Evolutionary conservation across 2,113 vertebrate species (phyloP), one percentile per base, ranked within the genome.

Genomic region (Regulus satrapa): DNA sequence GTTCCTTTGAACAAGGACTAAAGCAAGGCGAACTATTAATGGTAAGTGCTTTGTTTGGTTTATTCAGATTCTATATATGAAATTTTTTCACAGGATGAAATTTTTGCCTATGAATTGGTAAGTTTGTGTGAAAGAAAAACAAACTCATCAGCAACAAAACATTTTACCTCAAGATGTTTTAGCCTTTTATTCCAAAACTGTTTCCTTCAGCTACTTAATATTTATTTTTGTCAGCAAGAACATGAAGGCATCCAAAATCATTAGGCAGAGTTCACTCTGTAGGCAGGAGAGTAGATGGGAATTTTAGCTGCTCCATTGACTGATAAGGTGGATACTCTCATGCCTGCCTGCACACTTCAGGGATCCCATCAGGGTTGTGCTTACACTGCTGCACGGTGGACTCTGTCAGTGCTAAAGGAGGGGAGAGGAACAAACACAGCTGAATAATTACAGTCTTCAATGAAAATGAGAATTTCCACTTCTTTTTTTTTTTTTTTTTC

Each of bases 301-400:
- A 41, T 89, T 91, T 88, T 72, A 87, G 17, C 38, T 93, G 56
- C 52, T 78, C 61, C 61, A 29, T 18, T 89, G 77, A 51, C 24
- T 3, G 40, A 71, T 78, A 56, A 92, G 66, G 66, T 75, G 28
- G 12, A 12, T 2, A 8, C 25, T 73, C n/a, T 64, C 66, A 67
- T 0, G 8, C 52, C 59, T 89, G 32, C 73, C 20, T 3, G 6
- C 67, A 56, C 72, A 81, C 20, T 61, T 64, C 49, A 28, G 63
- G 67, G 40, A 24, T 71, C 1, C 0, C 51, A 29, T 72, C 68
- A 82, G n/a, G 26, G 19, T 21, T 59, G 25, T 1, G 1, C 17
- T 63, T n/a, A 28, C 17, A 31, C n/a, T 36, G 18, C 28, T 49
- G 11, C 18, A n/a, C 0, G 0, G 29, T 10, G 40, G 45, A 56